phyloP scores from a whole-genome alignment of 2,888 invertebrate genomes.

The Pomacea canaliculata region DNA sequence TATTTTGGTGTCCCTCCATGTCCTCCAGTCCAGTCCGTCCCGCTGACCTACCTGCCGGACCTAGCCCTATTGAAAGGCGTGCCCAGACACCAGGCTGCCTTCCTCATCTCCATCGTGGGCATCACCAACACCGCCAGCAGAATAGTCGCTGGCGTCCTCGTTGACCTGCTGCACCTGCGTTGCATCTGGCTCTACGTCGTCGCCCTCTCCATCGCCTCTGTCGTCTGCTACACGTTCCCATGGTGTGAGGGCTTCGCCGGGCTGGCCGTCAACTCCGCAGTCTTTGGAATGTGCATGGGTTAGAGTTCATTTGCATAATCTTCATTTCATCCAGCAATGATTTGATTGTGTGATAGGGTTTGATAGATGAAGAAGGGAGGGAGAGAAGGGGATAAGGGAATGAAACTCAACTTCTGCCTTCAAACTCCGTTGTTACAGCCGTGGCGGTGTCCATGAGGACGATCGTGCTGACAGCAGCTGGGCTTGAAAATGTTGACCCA shows the following conservation, averaged over 20 bases:
- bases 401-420: background rate
- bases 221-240: constrained; percentile 50
- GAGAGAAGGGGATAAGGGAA: too few species aligned
- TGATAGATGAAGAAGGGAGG: too few species aligned
- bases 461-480: constrained; percentile 57
- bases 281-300: constrained; percentile 67
- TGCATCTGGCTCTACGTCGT: constrained; percentile 52
- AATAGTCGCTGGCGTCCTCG: constrained; percentile 52
- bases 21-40: constrained; percentile 51
- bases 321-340: too few species aligned
- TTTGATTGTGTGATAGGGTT: too few species aligned
- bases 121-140: constrained; percentile 59
- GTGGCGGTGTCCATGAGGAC: constrained; percentile 56
- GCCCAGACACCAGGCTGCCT: constrained; percentile 48
- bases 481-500: constrained; percentile 52
- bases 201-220: constrained; percentile 51
- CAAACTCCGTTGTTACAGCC: constrained; percentile 42
- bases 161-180: constrained; percentile 48
- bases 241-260: constrained; percentile 49
- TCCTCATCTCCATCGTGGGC: constrained; percentile 63
- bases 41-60: constrained; percentile 60
- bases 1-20: too few species aligned
- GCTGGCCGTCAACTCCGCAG: constrained; percentile 45
- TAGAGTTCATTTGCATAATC: constrained; percentile 12
- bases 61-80: constrained; percentile 54